Percentiles rank a stretch among this genome's conserved stretches.
phyloP scores from a whole-genome alignment of 2,888 invertebrate genomes.

The Frankliniella fusca region DNA sequence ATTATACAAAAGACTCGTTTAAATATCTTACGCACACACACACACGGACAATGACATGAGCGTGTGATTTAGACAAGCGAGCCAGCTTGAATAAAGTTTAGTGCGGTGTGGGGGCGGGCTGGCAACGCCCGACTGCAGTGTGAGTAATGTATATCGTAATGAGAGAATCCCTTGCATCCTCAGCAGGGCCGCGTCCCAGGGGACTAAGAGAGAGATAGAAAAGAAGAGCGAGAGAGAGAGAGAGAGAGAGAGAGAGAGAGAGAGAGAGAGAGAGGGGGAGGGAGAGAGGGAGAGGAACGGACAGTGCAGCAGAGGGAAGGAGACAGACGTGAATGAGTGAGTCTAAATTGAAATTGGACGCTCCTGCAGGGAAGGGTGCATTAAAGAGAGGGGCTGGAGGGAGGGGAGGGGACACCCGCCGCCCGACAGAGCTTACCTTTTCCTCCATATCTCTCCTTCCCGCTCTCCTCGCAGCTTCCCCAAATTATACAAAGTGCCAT shows the following conservation, averaged over 20 bases:
- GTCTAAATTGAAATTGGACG: conserved; percentile 16
- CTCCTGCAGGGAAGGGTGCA: neutral
- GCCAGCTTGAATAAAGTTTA: no score
- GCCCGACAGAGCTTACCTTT: neutral
- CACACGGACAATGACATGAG: no score
- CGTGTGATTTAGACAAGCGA: no score
- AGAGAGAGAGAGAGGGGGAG: neutral
- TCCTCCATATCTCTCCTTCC: neutral
- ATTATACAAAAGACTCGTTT: no score
- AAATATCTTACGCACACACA: no score
- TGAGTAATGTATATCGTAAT: no score
- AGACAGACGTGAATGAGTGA: neutral
- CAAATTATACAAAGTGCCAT: conserved; percentile 9
- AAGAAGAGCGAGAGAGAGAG: no score
- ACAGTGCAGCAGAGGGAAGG: neutral
- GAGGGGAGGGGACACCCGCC: neutral
- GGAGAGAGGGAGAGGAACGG: neutral
- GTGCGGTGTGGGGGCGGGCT: no score
- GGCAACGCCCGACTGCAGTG: no score
- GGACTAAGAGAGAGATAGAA: neutral
- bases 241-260: neutral
- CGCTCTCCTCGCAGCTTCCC: neutral
- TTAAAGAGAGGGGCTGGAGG: neutral
- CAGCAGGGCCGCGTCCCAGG: no score
- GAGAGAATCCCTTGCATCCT: no score